Percentiles rank a stretch among this genome's conserved stretches.
These are phyloP conservation scores for Euplexia lucipara DNA, from an alignment of 2,888 invertebrate genomes.

Conservation along the genomic window DNA sequence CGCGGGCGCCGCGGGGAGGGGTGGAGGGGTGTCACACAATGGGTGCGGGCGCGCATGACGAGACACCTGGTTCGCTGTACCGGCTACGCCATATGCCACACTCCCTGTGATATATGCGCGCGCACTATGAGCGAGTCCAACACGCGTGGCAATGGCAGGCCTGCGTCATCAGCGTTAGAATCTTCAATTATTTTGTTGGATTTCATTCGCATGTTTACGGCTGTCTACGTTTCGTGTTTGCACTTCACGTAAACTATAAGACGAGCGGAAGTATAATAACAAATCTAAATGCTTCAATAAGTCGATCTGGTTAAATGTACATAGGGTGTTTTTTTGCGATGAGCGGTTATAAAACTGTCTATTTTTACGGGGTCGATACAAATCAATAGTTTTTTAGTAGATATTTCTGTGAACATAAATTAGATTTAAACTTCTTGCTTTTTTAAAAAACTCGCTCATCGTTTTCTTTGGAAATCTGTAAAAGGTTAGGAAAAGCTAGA, in stretches of 20 bases:
- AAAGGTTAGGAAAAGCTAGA: not conserved
- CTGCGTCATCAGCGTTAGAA: constrained; percentile 39
- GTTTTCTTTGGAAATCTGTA: constrained; percentile 17
- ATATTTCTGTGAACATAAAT: constrained; percentile 17
- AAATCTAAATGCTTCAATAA: constrained; percentile 34
- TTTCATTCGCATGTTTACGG: constrained; percentile 39
- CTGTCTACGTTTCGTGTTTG: constrained; percentile 31
- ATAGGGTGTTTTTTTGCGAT: constrained; percentile 41
- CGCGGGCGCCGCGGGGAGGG: constrained; percentile 64
- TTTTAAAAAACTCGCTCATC: not conserved
- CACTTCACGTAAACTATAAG: constrained; percentile 34
- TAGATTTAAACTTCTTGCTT: not conserved
- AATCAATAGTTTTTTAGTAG: constrained; percentile 10
- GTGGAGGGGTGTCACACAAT: constrained; percentile 78
- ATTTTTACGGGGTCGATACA: constrained; percentile 18
- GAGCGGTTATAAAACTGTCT: constrained; percentile 45
- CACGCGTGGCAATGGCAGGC: constrained; percentile 44
- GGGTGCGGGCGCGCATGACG: constrained; percentile 90
- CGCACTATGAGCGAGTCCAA: constrained; percentile 51
- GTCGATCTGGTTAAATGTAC: constrained; percentile 24
- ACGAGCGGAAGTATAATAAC: constrained; percentile 25
- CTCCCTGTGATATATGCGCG: constrained; percentile 65
- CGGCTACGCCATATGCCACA: constrained; percentile 88
- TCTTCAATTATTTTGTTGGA: constrained; percentile 26
- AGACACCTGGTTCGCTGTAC: constrained; percentile 88